Conservation (phyloP, 2,888 invertebrate species). For the Drosophila rubida region DNA sequence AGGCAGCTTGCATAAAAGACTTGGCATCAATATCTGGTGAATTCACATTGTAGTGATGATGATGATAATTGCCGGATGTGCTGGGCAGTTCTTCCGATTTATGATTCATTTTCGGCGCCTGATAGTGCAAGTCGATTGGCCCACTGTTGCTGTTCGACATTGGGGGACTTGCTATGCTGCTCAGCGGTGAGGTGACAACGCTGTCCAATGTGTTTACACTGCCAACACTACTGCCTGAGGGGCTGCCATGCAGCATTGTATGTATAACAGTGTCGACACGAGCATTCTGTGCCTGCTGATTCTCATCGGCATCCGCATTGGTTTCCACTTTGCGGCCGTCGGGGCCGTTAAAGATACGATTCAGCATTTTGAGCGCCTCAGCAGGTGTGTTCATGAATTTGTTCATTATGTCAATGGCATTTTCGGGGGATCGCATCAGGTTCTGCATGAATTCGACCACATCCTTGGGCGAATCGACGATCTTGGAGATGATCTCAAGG, state of each 20-base stretch:
- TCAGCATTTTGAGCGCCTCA: slow-evolving; percentile 84
- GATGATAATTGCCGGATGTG: slow-evolving; percentile 56
- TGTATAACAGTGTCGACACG: slow-evolving; percentile 72
- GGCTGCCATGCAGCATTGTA: slow-evolving; percentile 68
- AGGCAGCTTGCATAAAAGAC: slow-evolving; percentile 66
- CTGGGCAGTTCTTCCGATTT: slow-evolving; percentile 62
- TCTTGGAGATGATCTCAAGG: slow-evolving; percentile 85
- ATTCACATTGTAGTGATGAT: slow-evolving; percentile 55
- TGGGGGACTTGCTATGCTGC: slow-evolving; percentile 49
- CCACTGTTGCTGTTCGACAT: slow-evolving; percentile 37
- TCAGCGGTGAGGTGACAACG: slow-evolving; percentile 46
- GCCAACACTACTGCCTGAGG: slow-evolving; percentile 49
- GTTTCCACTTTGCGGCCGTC: slow-evolving; percentile 34
- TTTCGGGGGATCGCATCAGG: slow-evolving; percentile 84
- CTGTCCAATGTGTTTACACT: slow-evolving; percentile 42
- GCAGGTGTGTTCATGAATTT: slow-evolving; percentile 85
- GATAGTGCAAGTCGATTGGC: slow-evolving; percentile 66
- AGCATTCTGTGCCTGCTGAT: slow-evolving; percentile 29
- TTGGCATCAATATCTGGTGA: slow-evolving; percentile 75
- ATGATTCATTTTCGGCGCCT: slow-evolving; percentile 57
- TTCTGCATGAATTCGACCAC: slow-evolving; percentile 84
- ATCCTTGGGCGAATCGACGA: slow-evolving; percentile 84
- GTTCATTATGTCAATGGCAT: slow-evolving; percentile 85
- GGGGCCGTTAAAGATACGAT: slow-evolving; percentile 83
- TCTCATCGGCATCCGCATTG: slow-evolving; percentile 3